A percentile compares a stretch with the other conserved stretches of the same genome.
These are phyloP conservation scores for Numida meleagris DNA, from an alignment of 2,113 vertebrate species.

Conservation along the genomic window DNA sequence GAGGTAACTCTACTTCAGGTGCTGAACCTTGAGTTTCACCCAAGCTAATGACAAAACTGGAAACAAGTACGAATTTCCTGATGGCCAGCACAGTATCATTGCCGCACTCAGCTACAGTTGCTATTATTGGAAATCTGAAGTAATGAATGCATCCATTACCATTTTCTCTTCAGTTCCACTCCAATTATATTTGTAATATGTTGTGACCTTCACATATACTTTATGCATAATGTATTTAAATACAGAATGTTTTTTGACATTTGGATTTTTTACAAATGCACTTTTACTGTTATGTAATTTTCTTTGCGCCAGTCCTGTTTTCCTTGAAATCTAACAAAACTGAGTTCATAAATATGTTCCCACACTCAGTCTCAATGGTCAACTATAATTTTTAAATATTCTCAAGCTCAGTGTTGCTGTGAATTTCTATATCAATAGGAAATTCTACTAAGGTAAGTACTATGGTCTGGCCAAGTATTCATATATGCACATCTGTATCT, in stretches of 20 bases:
- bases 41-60: slow-evolving; percentile 36
- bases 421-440: neutral
- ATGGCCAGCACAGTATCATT: neutral
- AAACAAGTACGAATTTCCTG: neutral
- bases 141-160: neutral
- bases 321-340: neutral
- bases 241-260: neutral
- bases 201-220: neutral
- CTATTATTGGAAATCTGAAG: slow-evolving; percentile 8
- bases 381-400: neutral
- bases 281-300: neutral
- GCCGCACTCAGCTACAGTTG: neutral
- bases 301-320: neutral
- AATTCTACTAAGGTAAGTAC: neutral
- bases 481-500: neutral
- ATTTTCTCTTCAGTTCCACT: neutral
- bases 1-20: neutral
- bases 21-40: neutral
- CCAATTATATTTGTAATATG: neutral
- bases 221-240: neutral
- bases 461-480: neutral
- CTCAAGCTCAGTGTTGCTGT: neutral
- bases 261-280: neutral
- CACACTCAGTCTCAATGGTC: neutral
- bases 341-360: neutral